A percentile compares a stretch with the other conserved stretches of the same genome.
Evolutionary conservation across 1,140 invertebrate species (phyloP).

Genomic region (Stenopsyche tienmushanensis): DNA sequence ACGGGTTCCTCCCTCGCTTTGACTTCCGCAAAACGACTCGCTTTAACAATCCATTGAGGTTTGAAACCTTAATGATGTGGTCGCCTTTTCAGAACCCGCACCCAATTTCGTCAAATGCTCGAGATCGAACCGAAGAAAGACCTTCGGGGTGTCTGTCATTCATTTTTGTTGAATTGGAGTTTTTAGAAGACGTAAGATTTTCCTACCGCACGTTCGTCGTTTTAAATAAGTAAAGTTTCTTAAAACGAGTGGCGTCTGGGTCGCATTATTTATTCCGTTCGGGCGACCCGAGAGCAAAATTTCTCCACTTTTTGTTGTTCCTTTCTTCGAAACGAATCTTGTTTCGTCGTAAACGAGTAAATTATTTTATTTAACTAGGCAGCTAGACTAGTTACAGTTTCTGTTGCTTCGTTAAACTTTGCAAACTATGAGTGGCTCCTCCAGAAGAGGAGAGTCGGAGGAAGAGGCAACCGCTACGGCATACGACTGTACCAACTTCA

Average conservation of each 20-base stretch:
- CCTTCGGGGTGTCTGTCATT: too few species aligned
- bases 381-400: conserved; percentile 5
- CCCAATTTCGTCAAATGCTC: too few species aligned
- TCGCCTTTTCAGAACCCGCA: conserved; percentile 27
- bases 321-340: conserved; percentile 21
- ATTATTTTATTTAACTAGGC: conserved; percentile 29
- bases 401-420: conserved; percentile 19
- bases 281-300: background rate
- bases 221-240: conserved; percentile 30
- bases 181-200: too few species aligned
- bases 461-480: background rate
- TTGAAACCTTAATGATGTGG: conserved; percentile 37
- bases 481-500: too few species aligned
- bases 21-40: conserved; percentile 30
- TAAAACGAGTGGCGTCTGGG: conserved; percentile 13
- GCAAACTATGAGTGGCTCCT: conserved; percentile 10
- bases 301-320: conserved; percentile 11
- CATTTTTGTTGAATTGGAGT: too few species aligned
- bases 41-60: conserved; percentile 35
- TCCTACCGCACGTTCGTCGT: conserved; percentile 16
- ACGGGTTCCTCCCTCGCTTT: background rate
- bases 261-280: conserved; percentile 34
- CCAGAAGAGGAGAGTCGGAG: background rate
- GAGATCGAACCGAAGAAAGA: too few species aligned
- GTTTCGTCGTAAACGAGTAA: conserved; percentile 23